These are phyloP conservation scores for Zaprionus ornatus DNA, from an alignment of 1,140 invertebrate genomes.

Conservation along the genomic window DNA sequence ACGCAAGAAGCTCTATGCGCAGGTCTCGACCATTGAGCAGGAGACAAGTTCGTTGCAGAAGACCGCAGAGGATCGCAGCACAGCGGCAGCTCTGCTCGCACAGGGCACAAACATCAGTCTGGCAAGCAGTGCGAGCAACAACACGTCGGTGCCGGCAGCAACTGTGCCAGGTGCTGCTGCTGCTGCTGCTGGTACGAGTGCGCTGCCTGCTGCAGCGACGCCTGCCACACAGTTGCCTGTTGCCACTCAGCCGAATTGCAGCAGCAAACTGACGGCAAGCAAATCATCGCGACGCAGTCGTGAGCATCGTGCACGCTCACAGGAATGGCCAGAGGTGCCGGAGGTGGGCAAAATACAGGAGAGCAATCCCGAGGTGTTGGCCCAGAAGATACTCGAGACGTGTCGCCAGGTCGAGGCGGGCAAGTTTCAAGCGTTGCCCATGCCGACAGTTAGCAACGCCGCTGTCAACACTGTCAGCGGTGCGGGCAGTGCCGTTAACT, in stretches of 20 bases:
- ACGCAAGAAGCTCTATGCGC: slow-evolving; percentile 91
- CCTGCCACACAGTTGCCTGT: slow-evolving; percentile 22
- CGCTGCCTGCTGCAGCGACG: slow-evolving; percentile 21
- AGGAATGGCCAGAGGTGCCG: slow-evolving; percentile 95
- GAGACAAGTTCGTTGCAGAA: slow-evolving; percentile 91
- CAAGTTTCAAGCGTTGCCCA: slow-evolving; percentile 85
- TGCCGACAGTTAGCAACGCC: neutral
- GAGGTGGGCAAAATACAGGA: slow-evolving; percentile 95
- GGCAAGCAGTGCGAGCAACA: slow-evolving; percentile 51
- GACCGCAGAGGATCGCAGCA: slow-evolving; percentile 87
- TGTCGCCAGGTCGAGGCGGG: slow-evolving; percentile 94
- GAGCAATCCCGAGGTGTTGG: slow-evolving; percentile 94
- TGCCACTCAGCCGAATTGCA: slow-evolving; percentile 52
- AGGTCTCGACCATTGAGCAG: slow-evolving; percentile 90
- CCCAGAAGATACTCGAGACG: slow-evolving; percentile 94
- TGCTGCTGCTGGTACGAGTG: no score
- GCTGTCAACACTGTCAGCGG: slow-evolving; percentile 10
- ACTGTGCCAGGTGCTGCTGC: slow-evolving; percentile 15
- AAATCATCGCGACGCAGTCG: slow-evolving; percentile 87
- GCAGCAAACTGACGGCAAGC: slow-evolving; percentile 58
- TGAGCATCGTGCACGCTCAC: slow-evolving; percentile 90
- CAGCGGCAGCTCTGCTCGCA: slow-evolving; percentile 84
- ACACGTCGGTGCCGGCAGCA: slow-evolving; percentile 36
- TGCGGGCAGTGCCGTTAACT: neutral
- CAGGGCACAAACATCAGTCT: slow-evolving; percentile 81